Conservation (phyloP, 1,140 invertebrate species). For the Trypoxylus dichotomus region DNA sequence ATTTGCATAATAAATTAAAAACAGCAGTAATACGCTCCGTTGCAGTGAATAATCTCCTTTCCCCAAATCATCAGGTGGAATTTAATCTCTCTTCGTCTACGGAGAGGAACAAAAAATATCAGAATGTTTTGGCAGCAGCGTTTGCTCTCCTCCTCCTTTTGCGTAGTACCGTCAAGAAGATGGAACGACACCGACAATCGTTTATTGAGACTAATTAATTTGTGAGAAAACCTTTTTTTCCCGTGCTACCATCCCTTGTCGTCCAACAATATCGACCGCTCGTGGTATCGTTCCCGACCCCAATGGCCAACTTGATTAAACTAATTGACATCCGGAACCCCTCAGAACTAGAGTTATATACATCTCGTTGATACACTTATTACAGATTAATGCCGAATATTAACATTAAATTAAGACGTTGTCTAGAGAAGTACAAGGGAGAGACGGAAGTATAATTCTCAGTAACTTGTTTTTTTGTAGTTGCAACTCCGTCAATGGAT, state of each 20-base stretch:
- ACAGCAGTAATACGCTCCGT: not conserved
- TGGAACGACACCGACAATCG: not conserved
- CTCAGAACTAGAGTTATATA: not conserved
- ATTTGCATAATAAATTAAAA: slow-evolving; percentile 10
- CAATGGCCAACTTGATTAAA: slow-evolving; percentile 5
- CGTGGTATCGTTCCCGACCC: not conserved
- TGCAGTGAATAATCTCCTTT: not conserved
- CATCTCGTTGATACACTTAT: slow-evolving; percentile 1
- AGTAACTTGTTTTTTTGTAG: too few relatives aligned
- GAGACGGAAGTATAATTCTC: too few relatives aligned
- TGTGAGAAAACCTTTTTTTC: not conserved
- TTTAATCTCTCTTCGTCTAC: not conserved
- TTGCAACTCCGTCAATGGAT: too few relatives aligned
- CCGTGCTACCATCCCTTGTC: not conserved
- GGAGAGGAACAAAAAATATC: not conserved
- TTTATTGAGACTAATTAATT: slow-evolving; percentile 23
- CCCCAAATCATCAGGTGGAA: not conserved
- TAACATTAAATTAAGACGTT: not conserved
- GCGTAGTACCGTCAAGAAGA: not conserved
- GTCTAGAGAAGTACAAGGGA: too few relatives aligned
- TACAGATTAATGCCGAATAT: not conserved
- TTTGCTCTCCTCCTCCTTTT: not conserved
- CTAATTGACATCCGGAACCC: slow-evolving; percentile 2
- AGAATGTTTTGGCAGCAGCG: not conserved
- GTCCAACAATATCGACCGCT: not conserved